A percentile compares a stretch with the other conserved stretches of the same genome.
Conservation (phyloP, 2,888 invertebrate species). For the Lottia scabra region DNA sequence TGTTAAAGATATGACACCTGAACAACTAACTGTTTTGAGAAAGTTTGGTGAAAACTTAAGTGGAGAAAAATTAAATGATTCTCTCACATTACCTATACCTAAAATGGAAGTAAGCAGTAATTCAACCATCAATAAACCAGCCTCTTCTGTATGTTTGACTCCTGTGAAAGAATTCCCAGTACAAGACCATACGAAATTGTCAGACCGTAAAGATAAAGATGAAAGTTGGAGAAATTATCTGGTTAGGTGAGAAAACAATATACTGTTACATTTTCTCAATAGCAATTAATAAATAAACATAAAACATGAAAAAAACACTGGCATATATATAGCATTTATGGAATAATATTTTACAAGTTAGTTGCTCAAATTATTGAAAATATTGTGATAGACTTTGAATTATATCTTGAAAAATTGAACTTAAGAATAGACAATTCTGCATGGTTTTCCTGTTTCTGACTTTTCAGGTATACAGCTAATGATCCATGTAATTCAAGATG, state of each 20-base stretch:
- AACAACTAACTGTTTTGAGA: constrained; percentile 15
- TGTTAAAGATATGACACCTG: constrained; percentile 10
- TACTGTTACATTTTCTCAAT: neutral
- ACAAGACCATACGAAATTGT: neutral
- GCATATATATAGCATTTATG: too few relatives aligned
- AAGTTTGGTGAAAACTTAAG: constrained; percentile 27
- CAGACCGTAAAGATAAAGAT: constrained; percentile 65
- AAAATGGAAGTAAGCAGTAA: neutral
- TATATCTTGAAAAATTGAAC: too few relatives aligned
- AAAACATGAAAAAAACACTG: too few relatives aligned
- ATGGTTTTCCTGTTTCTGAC: too few relatives aligned
- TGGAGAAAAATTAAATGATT: constrained; percentile 49
- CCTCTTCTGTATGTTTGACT: neutral
- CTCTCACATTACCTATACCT: constrained; percentile 55
- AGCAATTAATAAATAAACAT: too few relatives aligned
- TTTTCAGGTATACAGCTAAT: constrained; percentile 69
- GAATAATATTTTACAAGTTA: too few relatives aligned
- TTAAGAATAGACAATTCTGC: too few relatives aligned
- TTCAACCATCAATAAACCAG: neutral
- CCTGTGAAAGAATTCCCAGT: neutral
- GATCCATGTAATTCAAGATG: constrained; percentile 72
- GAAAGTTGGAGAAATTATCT: constrained; percentile 75
- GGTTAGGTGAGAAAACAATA: constrained; percentile 66
- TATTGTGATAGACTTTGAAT: too few relatives aligned
- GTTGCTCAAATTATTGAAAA: too few relatives aligned